Conservation (phyloP, 2,888 invertebrate genomes). For the Cephus rjabovi region DNA sequence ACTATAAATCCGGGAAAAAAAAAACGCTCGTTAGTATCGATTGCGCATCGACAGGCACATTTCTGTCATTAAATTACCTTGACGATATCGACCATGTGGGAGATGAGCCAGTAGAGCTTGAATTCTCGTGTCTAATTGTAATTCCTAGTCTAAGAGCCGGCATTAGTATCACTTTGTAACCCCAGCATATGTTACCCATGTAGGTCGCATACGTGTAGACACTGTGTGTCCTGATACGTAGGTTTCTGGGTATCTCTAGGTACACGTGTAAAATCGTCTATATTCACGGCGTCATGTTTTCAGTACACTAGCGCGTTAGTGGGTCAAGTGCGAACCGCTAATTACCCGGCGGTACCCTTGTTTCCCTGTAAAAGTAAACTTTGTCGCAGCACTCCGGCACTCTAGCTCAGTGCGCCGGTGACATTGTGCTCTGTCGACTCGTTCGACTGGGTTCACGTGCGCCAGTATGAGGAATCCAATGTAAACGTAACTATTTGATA, state of each 20-base stretch:
- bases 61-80: background rate
- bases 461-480: background rate
- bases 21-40: background rate
- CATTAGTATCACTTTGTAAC: background rate
- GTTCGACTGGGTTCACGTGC: background rate
- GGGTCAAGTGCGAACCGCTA: slow-evolving; percentile 54
- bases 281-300: background rate
- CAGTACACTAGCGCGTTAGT: slow-evolving; percentile 24
- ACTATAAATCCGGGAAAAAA: background rate
- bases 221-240: background rate
- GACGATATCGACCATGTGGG: background rate
- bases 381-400: background rate
- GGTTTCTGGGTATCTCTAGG: background rate
- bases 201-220: background rate
- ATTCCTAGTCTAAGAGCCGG: background rate
- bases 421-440: background rate
- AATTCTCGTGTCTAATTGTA: background rate
- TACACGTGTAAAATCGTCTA: background rate
- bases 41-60: background rate
- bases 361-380: slow-evolving; percentile 14
- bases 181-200: background rate
- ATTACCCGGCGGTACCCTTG: slow-evolving; percentile 40
- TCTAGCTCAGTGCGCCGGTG: background rate
- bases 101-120: background rate
- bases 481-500: background rate